A percentile compares a stretch with the other conserved stretches of the same genome.
phyloP scores from a whole-genome alignment of 2,888 invertebrate genomes.

The Caenorhabditis becei region DNA sequence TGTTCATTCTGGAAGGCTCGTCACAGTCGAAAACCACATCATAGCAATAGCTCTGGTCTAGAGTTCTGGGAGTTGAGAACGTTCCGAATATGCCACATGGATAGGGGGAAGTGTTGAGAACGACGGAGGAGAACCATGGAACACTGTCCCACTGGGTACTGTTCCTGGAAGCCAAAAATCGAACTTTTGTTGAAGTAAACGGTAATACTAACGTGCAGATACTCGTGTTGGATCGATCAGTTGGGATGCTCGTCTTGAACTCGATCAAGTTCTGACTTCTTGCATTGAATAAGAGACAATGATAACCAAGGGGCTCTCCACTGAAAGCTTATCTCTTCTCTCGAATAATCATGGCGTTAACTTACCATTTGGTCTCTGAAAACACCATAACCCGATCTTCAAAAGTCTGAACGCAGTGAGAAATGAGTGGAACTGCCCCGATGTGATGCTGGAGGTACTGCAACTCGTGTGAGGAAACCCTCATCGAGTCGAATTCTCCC shows the following conservation, averaged over 20 bases:
- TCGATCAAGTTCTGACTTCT: conserved; percentile 75
- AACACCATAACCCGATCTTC: conserved; percentile 73
- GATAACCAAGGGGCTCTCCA: conserved; percentile 75
- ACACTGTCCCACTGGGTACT: conserved; percentile 53
- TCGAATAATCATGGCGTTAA: neutral
- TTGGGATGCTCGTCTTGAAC: conserved; percentile 72
- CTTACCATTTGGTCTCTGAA: conserved; percentile 74
- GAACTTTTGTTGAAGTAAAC: neutral
- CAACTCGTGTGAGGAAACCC: conserved; percentile 64
- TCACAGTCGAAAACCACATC: conserved; percentile 71
- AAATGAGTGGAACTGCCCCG: conserved; percentile 68
- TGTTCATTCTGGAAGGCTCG: conserved; percentile 58
- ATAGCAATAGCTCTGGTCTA: conserved; percentile 68
- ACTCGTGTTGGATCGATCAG: conserved; percentile 58
- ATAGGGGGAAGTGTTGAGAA: conserved; percentile 59
- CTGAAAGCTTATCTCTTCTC: conserved; percentile 57
- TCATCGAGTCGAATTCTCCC: conserved; percentile 72
- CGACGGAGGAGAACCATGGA: conserved; percentile 65
- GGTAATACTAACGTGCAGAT: conserved; percentile 61
- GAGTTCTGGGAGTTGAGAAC: conserved; percentile 67
- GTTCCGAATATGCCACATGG: conserved; percentile 67
- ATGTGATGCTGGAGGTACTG: conserved; percentile 63
- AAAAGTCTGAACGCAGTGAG: conserved; percentile 71
- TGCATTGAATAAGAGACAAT: conserved; percentile 74
- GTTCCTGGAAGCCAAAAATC: conserved; percentile 41